Evolutionary conservation across 2,797 vertebrate genomes (phyloP).

Genomic region (Staurois parvus): DNA sequence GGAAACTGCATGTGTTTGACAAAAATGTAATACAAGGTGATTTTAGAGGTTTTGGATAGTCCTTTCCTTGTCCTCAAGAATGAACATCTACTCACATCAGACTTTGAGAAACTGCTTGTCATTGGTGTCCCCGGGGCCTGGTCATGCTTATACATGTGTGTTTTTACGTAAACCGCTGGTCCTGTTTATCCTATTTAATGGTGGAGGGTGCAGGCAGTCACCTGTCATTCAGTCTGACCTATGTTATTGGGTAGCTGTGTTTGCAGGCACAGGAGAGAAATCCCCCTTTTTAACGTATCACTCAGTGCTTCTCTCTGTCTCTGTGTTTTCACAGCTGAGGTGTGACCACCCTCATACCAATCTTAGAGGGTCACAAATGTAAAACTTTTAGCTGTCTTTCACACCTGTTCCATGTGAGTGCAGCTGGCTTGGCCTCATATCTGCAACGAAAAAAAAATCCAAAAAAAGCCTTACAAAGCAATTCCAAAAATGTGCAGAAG

Average conservation of each 20-base stretch:
- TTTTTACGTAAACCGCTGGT: background rate
- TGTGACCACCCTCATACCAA: slow-evolving; percentile 54
- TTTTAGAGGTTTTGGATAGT: background rate
- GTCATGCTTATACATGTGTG: slow-evolving; percentile 37
- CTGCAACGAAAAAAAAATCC: slow-evolving; percentile 17
- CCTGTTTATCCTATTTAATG: background rate
- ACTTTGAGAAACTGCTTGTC: slow-evolving; percentile 6
- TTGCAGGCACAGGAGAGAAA: background rate
- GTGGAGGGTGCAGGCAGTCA: background rate
- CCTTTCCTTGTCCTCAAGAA: background rate
- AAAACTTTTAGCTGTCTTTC: slow-evolving; percentile 27
- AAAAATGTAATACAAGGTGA: background rate
- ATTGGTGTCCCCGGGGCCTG: background rate
- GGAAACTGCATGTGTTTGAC: background rate
- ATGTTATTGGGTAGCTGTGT: background rate
- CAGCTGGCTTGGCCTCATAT: slow-evolving; percentile 33
- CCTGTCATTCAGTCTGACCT: slow-evolving; percentile 15
- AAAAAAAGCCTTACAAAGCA: slow-evolving; percentile 5
- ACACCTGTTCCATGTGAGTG: slow-evolving; percentile 42
- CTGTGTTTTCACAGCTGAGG: slow-evolving; percentile 73
- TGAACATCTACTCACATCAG: background rate
- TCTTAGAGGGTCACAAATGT: slow-evolving; percentile 49
- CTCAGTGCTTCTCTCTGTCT: background rate
- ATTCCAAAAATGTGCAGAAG: slow-evolving; percentile 29
- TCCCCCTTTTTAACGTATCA: background rate